Evolutionary conservation across 1,140 invertebrate genomes (phyloP), one percentile per base, ranked within the genome.

Genomic region (Pseudoatta argentina): DNA sequence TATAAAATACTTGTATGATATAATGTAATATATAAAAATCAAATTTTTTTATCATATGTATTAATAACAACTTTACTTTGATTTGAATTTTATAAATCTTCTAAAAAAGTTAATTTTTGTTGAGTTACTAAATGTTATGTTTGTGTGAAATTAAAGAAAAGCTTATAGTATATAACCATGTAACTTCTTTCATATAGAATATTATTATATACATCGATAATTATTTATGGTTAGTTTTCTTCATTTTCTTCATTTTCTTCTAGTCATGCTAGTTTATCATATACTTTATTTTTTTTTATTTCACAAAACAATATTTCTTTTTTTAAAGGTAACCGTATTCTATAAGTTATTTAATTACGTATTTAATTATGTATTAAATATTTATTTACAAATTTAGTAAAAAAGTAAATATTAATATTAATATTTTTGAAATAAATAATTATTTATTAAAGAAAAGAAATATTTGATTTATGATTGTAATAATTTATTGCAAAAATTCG

Each of bases 201-300:
- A 18, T 34, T 57, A 14, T 57, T 6, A 30, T 75, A 24, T 55
- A 14, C 1, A 75, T 75, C 1, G 0, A 7, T n/a, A 73, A 18
- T 34, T 8, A 2, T 39, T 55, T 34, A 61, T 57, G 3, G 1
- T 10, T 18, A 16, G 0, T 34, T 51, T n/a, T 30, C 5, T 34
- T 24, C 34, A 73, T 57, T 73, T 51, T 53, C 16, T 18, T 5
- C 53, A 53, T 72, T 69, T 69, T 51, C 48, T 30, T 53, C 24
- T 53, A 8, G 12, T 71, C 10, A 67, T 21, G 4, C n/a, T 69
- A 39, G 14, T 21, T 21, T 57, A 57, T 57, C 3, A 10, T 51
- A 51, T 51, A 51, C 3, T 51, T 51, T 16, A 51, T 51, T 51
- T 71, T 24, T 71, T 69, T 69, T 14, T 69, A 44, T 48, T 48